Base-by-base conservation (phyloP, 2,113 vertebrate genomes). In the Malurus alboscapulatus region DNA sequence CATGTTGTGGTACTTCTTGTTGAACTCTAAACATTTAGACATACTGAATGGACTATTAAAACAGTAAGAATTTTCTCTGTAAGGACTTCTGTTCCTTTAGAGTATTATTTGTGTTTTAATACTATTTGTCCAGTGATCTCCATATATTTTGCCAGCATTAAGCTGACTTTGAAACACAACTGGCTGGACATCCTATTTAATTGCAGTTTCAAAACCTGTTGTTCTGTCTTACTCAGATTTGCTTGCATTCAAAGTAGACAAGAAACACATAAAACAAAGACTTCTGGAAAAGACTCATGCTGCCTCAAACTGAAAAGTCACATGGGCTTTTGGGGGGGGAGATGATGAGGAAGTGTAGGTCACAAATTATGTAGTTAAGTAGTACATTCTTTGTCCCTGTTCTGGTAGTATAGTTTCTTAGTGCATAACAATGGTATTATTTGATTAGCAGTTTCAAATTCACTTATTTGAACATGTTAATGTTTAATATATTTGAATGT, bases 391-490 rank as follows among this genome's bases (percentile, higher is more conserved):
- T 79, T 88, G 36, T 86, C 42, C 42, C 25, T 45, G 13, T 69
- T 82, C 72, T 61, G 32, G 17, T 92, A 92, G 54, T 86, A 51
- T 17, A 6, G 18, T 88, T 80, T 80, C 21, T 68, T 88, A 50
- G 58, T 82, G 32, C 45, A 34, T 80, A 80, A 25, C 14, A 68
- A 17, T 54, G 9, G 12, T 88, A n/a, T 79, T 82, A 57, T 57
- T 93, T 92, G 80, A 65, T 54, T 74, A 93, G 47, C 40, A 86
- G 55, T 80, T 94, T 86, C 72, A 80, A 74, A 74, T 87, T 87
- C 0, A 66, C 77, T 84, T 81, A 79, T 89, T 87, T 74, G 47
- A 66, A 79, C 69, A 72, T 72, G 38, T 78, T 88, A 63, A 75
- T 63, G 3, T 84, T 88, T 77, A 58, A 77, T 74, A 29, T 84